phyloP scores from a whole-genome alignment of 2,797 vertebrate species.

The Hypotaenidia okinawae region DNA sequence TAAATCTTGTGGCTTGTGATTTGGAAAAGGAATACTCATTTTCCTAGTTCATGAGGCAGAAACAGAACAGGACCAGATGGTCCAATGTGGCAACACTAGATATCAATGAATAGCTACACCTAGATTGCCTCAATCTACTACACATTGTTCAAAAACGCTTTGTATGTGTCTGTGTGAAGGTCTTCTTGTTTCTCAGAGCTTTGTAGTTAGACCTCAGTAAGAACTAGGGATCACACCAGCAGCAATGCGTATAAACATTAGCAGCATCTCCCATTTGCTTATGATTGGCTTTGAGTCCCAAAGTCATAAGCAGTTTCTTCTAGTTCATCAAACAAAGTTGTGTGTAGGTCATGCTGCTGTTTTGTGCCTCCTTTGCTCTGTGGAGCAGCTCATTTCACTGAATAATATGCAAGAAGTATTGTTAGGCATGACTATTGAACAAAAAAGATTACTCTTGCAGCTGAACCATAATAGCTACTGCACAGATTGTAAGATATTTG shows the following conservation, averaged over 20 bases:
- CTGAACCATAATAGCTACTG: background rate
- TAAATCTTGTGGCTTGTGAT: slow-evolving; percentile 14
- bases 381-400: background rate
- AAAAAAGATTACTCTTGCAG: background rate
- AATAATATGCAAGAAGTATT: background rate
- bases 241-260: background rate
- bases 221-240: background rate
- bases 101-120: background rate
- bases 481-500: background rate
- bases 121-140: background rate
- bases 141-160: background rate
- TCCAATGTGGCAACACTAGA: background rate
- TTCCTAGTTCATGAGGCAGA: slow-evolving; percentile 59
- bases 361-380: background rate
- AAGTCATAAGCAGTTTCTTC: background rate
- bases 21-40: slow-evolving; percentile 57
- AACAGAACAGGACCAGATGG: slow-evolving; percentile 50
- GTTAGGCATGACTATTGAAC: background rate
- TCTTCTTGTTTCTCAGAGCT: background rate
- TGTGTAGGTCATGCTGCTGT: background rate
- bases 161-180: no score
- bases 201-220: background rate
- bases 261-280: background rate
- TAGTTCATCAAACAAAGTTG: background rate
- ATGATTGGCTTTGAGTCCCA: background rate